These are phyloP conservation scores for Drosophila cardini DNA, from an alignment of 1,140 invertebrate species.

Conservation along the genomic window DNA sequence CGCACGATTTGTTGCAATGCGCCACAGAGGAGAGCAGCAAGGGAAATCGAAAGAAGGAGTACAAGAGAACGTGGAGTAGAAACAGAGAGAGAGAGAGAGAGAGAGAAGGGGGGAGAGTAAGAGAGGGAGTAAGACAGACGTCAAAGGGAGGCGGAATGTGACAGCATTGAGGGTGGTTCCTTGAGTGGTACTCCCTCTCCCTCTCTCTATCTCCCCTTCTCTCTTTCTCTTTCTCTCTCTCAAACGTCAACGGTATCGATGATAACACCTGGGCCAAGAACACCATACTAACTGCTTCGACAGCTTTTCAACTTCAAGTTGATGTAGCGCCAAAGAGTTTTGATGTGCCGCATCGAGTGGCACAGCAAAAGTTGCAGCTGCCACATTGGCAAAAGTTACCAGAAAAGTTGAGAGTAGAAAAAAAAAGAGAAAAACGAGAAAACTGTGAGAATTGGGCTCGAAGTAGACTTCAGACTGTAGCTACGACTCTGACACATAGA, in stretches of 20 bases:
- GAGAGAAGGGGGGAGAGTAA: background rate
- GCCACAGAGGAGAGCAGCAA: constrained; percentile 16
- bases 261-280: constrained; percentile 69
- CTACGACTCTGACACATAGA: constrained; percentile 7
- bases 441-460: constrained; percentile 25
- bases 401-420: constrained; percentile 10
- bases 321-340: constrained; percentile 64
- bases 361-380: constrained; percentile 49
- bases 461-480: constrained; percentile 5
- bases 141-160: constrained; percentile 25
- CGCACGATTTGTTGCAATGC: constrained; percentile 70
- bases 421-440: constrained; percentile 3
- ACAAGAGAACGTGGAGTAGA: background rate
- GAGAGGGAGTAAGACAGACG: background rate
- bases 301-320: constrained; percentile 73
- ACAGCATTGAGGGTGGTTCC: constrained; percentile 9
- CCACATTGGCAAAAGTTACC: constrained; percentile 45
- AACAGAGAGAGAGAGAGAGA: background rate
- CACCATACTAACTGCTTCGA: constrained; percentile 61
- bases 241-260: constrained; percentile 80
- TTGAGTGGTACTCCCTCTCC: constrained; percentile 59
- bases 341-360: constrained; percentile 77
- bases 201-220: too few relatives aligned
- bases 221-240: too few relatives aligned
- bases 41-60: background rate